Evolutionary conservation across 2,888 invertebrate genomes (phyloP).

Genomic region (Diplazon laetatorius): DNA sequence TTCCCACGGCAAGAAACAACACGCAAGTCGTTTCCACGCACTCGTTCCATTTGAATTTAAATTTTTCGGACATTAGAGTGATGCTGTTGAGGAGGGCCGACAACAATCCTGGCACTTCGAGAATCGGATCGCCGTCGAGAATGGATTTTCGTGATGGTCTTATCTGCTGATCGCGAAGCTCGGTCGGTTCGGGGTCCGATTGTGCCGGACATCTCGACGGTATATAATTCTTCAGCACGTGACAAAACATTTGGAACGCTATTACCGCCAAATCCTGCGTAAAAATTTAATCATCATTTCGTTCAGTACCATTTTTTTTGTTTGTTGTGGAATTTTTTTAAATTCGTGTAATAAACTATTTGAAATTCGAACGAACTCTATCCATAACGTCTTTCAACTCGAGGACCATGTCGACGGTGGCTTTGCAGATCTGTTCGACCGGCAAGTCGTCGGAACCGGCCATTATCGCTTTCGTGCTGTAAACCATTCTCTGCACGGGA

Average conservation of each 20-base stretch:
- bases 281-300: background rate
- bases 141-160: slow-evolving; percentile 69
- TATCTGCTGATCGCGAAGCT: slow-evolving; percentile 62
- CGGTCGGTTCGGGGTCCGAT: slow-evolving; percentile 23
- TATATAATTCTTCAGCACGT: slow-evolving; percentile 78
- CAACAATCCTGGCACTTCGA: slow-evolving; percentile 84
- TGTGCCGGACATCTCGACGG: slow-evolving; percentile 58
- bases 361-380: slow-evolving; percentile 65
- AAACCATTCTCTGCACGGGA: slow-evolving; percentile 86
- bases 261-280: slow-evolving; percentile 79
- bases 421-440: slow-evolving; percentile 81
- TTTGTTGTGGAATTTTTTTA: background rate
- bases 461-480: slow-evolving; percentile 85
- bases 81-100: slow-evolving; percentile 88
- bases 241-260: slow-evolving; percentile 78
- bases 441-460: slow-evolving; percentile 78
- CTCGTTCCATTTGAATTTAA: slow-evolving; percentile 90
- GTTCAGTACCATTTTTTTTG: background rate
- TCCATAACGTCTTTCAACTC: slow-evolving; percentile 84
- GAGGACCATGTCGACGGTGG: slow-evolving; percentile 83
- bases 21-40: slow-evolving; percentile 90
- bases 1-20: slow-evolving; percentile 83
- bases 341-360: background rate
- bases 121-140: slow-evolving; percentile 80
- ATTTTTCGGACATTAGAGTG: slow-evolving; percentile 86